Percentiles rank a stretch among this genome's conserved stretches.
Evolutionary conservation across 2,888 invertebrate species (phyloP).

Genomic region (Amblyjoppa proteus): DNA sequence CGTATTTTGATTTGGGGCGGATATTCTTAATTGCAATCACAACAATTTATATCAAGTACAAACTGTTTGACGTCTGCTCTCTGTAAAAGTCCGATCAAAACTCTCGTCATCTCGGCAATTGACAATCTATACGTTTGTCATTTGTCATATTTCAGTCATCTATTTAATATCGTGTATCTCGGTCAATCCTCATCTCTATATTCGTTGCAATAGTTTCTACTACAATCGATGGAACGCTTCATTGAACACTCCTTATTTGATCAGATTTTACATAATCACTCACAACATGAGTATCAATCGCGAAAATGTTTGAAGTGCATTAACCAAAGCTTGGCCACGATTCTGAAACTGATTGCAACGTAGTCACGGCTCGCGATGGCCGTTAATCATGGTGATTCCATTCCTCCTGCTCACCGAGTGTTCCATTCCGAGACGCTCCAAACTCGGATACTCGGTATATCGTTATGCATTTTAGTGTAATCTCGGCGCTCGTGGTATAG

Average conservation of each 20-base stretch:
- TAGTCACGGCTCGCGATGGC: conserved; percentile 38
- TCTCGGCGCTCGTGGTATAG: not conserved
- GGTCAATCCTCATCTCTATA: no score
- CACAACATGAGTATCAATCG: conserved; percentile 3
- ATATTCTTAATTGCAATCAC: no score
- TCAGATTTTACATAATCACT: conserved; percentile 44
- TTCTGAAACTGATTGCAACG: conserved; percentile 43
- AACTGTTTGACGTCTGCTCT: no score
- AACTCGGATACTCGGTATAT: not conserved
- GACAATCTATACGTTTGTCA: no score
- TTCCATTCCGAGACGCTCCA: not conserved
- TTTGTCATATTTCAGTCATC: no score
- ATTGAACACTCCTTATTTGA: conserved; percentile 11
- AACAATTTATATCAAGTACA: no score
- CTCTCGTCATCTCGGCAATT: no score
- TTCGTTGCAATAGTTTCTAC: not conserved
- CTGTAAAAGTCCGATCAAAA: no score
- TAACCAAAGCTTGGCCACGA: conserved; percentile 2
- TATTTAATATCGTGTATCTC: no score
- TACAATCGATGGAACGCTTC: not conserved
- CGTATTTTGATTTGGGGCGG: no score
- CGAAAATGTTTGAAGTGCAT: not conserved
- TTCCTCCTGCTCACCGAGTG: not conserved
- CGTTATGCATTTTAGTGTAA: not conserved
- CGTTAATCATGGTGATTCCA: conserved; percentile 47